Conservation (phyloP, 2,797 vertebrate species). For the Smutsia gigantea region DNA sequence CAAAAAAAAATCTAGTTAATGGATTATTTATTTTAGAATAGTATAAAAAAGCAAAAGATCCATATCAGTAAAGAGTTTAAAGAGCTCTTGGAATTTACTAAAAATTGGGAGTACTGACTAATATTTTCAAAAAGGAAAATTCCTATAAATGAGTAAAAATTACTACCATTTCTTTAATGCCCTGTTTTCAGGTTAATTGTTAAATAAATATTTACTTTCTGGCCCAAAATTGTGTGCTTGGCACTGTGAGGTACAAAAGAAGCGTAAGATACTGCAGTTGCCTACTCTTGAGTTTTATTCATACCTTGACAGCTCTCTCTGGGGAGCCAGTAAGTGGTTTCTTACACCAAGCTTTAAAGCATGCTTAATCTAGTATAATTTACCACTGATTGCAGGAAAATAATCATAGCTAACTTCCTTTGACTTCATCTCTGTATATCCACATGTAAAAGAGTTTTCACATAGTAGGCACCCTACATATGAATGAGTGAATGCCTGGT, state of each 20-base stretch:
- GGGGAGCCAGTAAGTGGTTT: not conserved
- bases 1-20: not conserved
- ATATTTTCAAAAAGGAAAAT: constrained; percentile 59
- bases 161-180: constrained; percentile 33
- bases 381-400: not conserved
- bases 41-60: constrained; percentile 11
- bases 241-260: not conserved
- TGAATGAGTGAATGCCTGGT: not conserved
- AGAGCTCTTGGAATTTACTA: constrained; percentile 42
- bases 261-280: not conserved
- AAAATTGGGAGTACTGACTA: constrained; percentile 22
- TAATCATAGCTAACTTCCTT: not conserved
- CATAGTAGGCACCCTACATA: too few relatives aligned
- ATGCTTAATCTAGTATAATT: not conserved
- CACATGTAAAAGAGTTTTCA: not conserved
- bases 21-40: constrained; percentile 40
- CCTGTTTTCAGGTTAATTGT: constrained; percentile 56
- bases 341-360: not conserved
- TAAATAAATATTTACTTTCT: constrained; percentile 54
- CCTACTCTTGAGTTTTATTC: not conserved
- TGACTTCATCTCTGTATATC: not conserved
- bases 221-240: constrained; percentile 5
- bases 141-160: constrained; percentile 56
- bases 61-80: constrained; percentile 22
- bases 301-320: not conserved